Percentiles rank a stretch among this genome's conserved stretches.
These are phyloP conservation scores for Apostichopus parvimensis DNA, from an alignment of 35 echinoderm and acorn worm genomes.

Conservation along the genomic window DNA sequence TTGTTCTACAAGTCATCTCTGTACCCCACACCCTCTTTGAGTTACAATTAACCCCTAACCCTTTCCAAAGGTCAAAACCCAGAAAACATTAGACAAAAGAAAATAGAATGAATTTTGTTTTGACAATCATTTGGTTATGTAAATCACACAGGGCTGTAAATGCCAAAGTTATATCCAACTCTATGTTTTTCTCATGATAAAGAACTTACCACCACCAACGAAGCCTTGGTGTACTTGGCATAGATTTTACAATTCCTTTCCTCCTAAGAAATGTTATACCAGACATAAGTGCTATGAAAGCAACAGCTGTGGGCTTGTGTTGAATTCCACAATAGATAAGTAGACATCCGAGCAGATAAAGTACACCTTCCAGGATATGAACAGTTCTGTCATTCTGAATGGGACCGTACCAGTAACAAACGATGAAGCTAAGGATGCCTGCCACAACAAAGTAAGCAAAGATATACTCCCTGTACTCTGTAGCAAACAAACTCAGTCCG, in stretches of 20 bases:
- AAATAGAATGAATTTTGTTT: too few relatives aligned
- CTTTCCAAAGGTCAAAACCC: too few relatives aligned
- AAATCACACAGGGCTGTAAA: too few relatives aligned
- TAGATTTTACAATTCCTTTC: background rate
- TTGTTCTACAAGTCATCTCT: too few relatives aligned
- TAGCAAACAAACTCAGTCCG: constrained; percentile 55
- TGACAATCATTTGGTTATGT: too few relatives aligned
- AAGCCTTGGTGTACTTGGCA: background rate
- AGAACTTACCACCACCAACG: constrained; percentile 4
- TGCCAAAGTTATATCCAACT: too few relatives aligned
- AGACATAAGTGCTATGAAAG: constrained; percentile 63
- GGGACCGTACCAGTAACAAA: constrained; percentile 96
- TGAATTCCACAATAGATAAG: constrained; percentile 75
- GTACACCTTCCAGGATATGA: constrained; percentile 69
- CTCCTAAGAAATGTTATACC: constrained; percentile 21
- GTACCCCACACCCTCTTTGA: too few relatives aligned
- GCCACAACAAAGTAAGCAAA: constrained; percentile 72
- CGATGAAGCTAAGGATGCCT: constrained; percentile 78
- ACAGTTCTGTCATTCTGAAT: constrained; percentile 74
- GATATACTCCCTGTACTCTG: constrained; percentile 75
- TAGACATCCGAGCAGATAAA: constrained; percentile 62
- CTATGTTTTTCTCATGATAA: background rate
- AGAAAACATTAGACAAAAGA: too few relatives aligned
- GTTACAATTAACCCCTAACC: too few relatives aligned
- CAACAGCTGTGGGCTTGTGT: constrained; percentile 60